These are phyloP conservation scores for Bostrychus sinensis DNA, from an alignment of 2,113 vertebrate genomes.

Conservation along the genomic window DNA sequence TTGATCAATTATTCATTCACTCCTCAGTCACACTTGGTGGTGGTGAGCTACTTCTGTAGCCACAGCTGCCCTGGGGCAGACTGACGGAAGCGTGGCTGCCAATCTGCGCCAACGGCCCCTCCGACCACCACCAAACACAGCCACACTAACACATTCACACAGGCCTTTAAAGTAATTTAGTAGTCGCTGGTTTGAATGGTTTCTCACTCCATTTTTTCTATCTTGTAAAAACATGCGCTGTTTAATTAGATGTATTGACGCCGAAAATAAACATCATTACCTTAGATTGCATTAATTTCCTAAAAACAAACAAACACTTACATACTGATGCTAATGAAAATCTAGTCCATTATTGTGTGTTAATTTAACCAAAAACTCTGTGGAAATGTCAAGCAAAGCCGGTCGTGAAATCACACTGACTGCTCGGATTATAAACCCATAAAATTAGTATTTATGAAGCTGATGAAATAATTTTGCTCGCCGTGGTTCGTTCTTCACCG, in stretches of 20 bases:
- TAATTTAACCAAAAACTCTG: not conserved
- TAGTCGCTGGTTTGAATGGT: no score
- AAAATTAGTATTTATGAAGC: slow-evolving; percentile 1
- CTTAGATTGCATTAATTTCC: not conserved
- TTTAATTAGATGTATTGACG: not conserved
- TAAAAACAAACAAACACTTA: not conserved
- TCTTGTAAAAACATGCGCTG: not conserved
- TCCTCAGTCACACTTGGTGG: no score
- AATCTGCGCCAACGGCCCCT: no score
- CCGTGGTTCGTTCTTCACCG: not conserved
- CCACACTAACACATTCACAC: no score
- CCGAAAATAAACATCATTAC: not conserved
- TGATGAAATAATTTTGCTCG: not conserved
- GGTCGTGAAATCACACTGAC: not conserved
- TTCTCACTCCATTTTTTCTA: no score
- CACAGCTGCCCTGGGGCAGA: no score
- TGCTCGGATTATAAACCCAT: slow-evolving; percentile 2
- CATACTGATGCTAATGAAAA: not conserved
- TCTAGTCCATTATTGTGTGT: not conserved
- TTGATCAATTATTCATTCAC: no score
- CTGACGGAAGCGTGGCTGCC: no score
- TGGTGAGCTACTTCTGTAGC: no score
- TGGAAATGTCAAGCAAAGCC: slow-evolving; percentile 3
- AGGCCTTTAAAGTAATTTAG: no score
- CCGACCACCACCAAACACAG: no score